Evolutionary conservation across 2,797 vertebrate species (phyloP).

Genomic region (Taenioides sp.): DNA sequence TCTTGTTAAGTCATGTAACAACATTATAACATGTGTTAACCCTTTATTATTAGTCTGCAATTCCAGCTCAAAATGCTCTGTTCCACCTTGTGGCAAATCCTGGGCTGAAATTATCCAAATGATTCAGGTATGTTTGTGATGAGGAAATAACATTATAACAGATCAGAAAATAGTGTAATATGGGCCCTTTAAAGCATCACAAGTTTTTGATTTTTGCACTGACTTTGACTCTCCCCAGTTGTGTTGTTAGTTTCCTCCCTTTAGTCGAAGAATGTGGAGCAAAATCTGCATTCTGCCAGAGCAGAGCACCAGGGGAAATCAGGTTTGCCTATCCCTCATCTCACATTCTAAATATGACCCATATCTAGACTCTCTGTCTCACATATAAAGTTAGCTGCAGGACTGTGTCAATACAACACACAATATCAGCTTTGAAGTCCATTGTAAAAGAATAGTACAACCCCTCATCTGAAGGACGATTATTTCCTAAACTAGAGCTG

Average conservation of each 20-base stretch:
- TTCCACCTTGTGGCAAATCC: too few species aligned
- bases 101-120: too few species aligned
- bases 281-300: conserved; percentile 15
- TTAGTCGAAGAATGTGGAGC: conserved; percentile 3
- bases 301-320: conserved; percentile 3
- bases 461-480: too few species aligned
- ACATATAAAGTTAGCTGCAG: neutral
- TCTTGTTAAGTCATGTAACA: too few species aligned
- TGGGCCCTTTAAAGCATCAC: too few species aligned
- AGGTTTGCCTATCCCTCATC: conserved; percentile 4
- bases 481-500: too few species aligned
- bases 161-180: too few species aligned
- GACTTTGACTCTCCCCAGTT: conserved; percentile 1
- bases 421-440: neutral
- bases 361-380: neutral
- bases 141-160: too few species aligned
- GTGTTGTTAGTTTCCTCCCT: conserved; percentile 7
- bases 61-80: too few species aligned
- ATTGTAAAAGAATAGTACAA: neutral
- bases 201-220: neutral
- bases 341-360: neutral
- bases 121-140: too few species aligned
- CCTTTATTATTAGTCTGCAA: too few species aligned
- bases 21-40: too few species aligned
- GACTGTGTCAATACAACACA: neutral